These are phyloP conservation scores for Galbula dea DNA, from an alignment of 2,113 vertebrate genomes.

Conservation along the genomic window DNA sequence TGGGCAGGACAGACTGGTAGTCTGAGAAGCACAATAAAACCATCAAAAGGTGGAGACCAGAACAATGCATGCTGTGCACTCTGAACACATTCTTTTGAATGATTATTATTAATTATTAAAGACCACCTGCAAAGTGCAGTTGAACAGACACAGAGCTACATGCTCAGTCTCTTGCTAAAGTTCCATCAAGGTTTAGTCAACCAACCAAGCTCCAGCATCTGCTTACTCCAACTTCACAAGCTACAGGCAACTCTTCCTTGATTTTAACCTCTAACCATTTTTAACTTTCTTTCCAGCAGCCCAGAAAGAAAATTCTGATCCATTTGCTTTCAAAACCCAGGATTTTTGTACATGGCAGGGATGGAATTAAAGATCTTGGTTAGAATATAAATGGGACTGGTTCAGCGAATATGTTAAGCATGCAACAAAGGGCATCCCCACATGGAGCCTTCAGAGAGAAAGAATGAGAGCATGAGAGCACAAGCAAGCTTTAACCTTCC, in stretches of 20 bases:
- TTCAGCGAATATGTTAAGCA: slow-evolving; percentile 28
- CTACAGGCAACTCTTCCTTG: neutral
- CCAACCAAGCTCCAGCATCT: neutral
- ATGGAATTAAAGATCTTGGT: neutral
- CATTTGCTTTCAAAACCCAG: neutral
- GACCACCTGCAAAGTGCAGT: neutral
- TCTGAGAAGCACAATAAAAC: neutral
- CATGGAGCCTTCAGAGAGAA: slow-evolving; percentile 17
- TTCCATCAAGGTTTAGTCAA: neutral
- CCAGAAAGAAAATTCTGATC: neutral
- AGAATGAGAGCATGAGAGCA: neutral
- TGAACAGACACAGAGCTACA: neutral
- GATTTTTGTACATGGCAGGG: neutral
- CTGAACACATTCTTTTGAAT: neutral
- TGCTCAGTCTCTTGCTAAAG: neutral
- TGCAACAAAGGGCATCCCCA: neutral
- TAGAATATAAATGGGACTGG: slow-evolving; percentile 29
- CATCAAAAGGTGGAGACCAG: neutral
- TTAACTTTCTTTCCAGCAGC: neutral
- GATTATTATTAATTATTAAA: neutral
- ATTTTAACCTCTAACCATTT: neutral
- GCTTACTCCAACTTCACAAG: neutral
- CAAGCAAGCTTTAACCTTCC: slow-evolving; percentile 25
- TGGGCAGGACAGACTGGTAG: neutral
- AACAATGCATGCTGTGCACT: neutral